A percentile compares a stretch with the other conserved stretches of the same genome.
Conservation (phyloP, 2,888 invertebrate species). For the Cephus sareptanus region DNA sequence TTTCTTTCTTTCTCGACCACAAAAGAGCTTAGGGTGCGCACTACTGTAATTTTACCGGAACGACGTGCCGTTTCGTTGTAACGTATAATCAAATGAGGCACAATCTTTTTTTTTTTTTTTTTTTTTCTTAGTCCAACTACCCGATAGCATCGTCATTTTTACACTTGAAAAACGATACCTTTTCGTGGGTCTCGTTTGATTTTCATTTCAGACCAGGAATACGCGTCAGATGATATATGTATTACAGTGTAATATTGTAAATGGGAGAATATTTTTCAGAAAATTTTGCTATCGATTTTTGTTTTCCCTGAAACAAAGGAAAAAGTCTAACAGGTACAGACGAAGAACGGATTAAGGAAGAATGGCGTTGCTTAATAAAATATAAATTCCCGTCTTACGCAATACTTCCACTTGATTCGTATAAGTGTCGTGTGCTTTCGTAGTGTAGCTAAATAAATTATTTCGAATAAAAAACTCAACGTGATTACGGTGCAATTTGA, state of each 20-base stretch:
- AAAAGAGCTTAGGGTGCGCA: slow-evolving; percentile 23
- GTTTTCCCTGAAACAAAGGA: background rate
- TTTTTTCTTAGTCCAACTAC: slow-evolving; percentile 28
- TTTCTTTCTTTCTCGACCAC: background rate
- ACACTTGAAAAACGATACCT: background rate
- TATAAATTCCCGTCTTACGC: background rate
- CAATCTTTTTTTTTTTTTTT: slow-evolving; percentile 18
- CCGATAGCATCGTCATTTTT: slow-evolving; percentile 36
- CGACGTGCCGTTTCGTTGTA: slow-evolving; percentile 25
- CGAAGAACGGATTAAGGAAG: background rate
- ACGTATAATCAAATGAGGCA: slow-evolving; percentile 45
- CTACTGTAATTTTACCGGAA: slow-evolving; percentile 43
- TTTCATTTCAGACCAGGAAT: background rate
- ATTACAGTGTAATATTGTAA: background rate
- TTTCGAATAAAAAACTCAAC: slow-evolving; percentile 2
- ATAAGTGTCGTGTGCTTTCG: background rate
- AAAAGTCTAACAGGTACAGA: background rate
- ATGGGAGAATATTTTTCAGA: background rate
- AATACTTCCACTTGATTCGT: background rate
- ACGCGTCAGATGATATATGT: background rate
- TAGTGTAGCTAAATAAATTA: background rate
- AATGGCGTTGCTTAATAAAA: background rate
- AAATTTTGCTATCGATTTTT: background rate
- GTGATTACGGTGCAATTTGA: slow-evolving; percentile 4
- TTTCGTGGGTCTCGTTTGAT: background rate